Conservation (phyloP, 2,113 vertebrate species). For the Oncorhynchus nerka region DNA sequence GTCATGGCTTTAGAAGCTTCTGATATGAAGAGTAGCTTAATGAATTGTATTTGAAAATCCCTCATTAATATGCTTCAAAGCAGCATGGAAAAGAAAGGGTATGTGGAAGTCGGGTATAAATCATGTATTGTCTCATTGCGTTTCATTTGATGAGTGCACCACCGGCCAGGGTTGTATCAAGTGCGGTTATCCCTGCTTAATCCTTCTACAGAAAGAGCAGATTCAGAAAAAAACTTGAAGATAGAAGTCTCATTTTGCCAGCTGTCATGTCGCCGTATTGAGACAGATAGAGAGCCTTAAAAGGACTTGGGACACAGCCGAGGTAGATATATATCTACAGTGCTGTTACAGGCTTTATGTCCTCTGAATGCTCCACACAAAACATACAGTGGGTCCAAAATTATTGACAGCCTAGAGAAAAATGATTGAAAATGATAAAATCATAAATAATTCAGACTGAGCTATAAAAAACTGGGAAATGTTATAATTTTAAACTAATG, state of each 20-base stretch:
- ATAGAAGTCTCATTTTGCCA: slow-evolving; percentile 34
- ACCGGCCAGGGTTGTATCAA: slow-evolving; percentile 20
- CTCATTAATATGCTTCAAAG: slow-evolving; percentile 22
- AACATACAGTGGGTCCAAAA: no score
- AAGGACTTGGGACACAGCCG: background rate
- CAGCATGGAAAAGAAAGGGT: background rate
- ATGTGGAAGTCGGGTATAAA: slow-evolving; percentile 17
- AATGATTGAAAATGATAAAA: background rate
- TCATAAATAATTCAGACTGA: no score
- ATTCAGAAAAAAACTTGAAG: slow-evolving; percentile 27
- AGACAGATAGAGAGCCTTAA: background rate
- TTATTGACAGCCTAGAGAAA: background rate
- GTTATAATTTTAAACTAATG: no score
- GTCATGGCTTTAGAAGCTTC: no score
- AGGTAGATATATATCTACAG: slow-evolving; percentile 19
- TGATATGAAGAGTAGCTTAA: background rate
- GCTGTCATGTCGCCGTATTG: slow-evolving; percentile 33
- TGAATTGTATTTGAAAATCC: background rate
- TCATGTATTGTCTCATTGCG: slow-evolving; percentile 25
- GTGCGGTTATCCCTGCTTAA: slow-evolving; percentile 14
- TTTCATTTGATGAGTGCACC: slow-evolving; percentile 21
- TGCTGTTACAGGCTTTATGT: slow-evolving; percentile 10
- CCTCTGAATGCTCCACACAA: slow-evolving; percentile 1
- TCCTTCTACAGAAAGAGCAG: slow-evolving; percentile 17
- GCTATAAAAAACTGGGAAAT: no score